phyloP scores from a whole-genome alignment of 2,888 invertebrate genomes.

The Papilio protenor region DNA sequence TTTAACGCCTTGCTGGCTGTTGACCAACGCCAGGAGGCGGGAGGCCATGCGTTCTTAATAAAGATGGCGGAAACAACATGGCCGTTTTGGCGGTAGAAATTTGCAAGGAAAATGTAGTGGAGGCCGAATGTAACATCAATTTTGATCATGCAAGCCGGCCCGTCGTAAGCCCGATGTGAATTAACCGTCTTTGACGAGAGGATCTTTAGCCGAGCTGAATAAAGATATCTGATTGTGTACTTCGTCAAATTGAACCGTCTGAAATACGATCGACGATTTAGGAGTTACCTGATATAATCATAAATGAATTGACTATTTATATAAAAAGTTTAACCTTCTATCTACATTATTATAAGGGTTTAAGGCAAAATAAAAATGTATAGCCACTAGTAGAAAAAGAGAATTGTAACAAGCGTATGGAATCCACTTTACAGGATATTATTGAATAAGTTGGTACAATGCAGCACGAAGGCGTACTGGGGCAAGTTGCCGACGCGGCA shows the following conservation, averaged over 20 bases:
- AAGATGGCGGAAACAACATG: conserved; percentile 78
- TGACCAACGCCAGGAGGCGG: conserved; percentile 82
- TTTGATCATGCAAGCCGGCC: conserved; percentile 45
- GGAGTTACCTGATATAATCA: neutral
- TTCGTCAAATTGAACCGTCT: neutral
- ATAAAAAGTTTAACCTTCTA: too few relatives aligned
- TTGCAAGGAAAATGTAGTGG: conserved; percentile 60
- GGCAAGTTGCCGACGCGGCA: conserved; percentile 51
- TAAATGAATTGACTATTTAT: too few relatives aligned
- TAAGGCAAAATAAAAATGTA: neutral
- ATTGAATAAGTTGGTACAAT: conserved; percentile 28
- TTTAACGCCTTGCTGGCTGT: conserved; percentile 83
- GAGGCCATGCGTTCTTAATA: conserved; percentile 82
- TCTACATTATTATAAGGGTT: too few relatives aligned
- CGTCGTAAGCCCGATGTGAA: conserved; percentile 41
- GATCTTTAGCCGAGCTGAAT: conserved; percentile 35
- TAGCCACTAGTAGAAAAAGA: neutral
- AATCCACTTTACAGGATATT: neutral
- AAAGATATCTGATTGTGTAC: neutral
- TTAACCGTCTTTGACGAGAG: conserved; percentile 35
- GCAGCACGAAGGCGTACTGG: conserved; percentile 21
- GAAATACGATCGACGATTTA: neutral
- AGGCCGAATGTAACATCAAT: conserved; percentile 51
- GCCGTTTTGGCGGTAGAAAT: conserved; percentile 69
- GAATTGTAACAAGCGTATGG: neutral